Base-by-base conservation (phyloP, 2,113 vertebrate genomes). In the Marmota monax region DNA sequence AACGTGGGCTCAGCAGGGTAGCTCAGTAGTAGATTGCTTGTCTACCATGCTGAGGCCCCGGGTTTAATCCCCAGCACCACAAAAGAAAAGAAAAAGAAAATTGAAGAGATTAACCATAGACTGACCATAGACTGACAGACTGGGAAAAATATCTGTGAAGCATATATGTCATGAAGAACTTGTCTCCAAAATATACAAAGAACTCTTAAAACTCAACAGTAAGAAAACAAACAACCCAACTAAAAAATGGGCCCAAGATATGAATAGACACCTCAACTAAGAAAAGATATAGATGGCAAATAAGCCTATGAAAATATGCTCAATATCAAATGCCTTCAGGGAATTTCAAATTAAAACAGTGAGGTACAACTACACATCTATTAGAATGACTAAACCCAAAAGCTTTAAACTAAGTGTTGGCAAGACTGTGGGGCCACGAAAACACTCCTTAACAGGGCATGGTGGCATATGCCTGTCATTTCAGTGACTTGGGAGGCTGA, bases 181-280 rank as follows among this genome's bases (percentile, higher is more conserved):
- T 89, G 51, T 63, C 34, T 70, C 48, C 58, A 91, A 92, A 95
- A 73, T 58, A 84, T 16, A 23, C 25, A 79, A 73, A 82, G 16
- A 94, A 92, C 13, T 45, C 76, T 90, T 65, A 67, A 76, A 93
- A 80, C 0, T 39, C 25, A 95, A 93, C n/a, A 72, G 16, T 69
- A 53, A 42, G 5, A 58, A 80, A 73, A 67, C 2, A 61, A 88
- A 32, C 20, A 63, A 32, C 65, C 45, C 39, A 84, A 51, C 73
- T 63, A 29, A 58, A 76, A 73, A 84, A 69, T n/a, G 56, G 37
- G 11, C 16, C 37, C 58, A 87, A 58, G 20, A 90, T 72, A 37
- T 79, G n/a, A 94, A 83, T 5, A 48, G 85, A 96, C 6, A 23
- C 11, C 13, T 67, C 70, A 58, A 34, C 27, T 61, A n/a, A 82